Percentiles rank a stretch among this genome's conserved stretches.
These are phyloP conservation scores for Hypotaenidia philippensis DNA, from an alignment of 2,797 vertebrate genomes.

Conservation along the genomic window DNA sequence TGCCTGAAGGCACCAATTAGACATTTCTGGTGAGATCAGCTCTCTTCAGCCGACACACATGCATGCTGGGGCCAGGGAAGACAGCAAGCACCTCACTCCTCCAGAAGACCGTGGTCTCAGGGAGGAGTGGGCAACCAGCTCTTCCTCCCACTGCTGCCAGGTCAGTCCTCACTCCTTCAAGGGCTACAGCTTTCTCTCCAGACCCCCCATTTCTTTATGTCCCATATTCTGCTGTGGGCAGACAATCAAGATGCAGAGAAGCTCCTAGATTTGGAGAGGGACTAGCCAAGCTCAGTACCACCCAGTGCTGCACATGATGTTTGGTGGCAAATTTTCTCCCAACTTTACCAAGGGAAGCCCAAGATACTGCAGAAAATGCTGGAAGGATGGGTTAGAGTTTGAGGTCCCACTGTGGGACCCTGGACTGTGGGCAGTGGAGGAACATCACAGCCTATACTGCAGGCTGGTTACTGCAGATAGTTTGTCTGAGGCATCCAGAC, in stretches of 20 bases:
- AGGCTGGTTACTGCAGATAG: neutral
- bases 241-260: neutral
- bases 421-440: neutral
- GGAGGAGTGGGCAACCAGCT: neutral
- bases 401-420: neutral
- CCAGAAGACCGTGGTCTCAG: neutral
- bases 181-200: neutral
- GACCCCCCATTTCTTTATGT: accelerated
- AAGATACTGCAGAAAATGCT: neutral
- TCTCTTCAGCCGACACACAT: neutral
- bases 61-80: neutral
- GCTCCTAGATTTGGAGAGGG: neutral
- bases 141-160: neutral
- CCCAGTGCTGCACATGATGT: neutral
- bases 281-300: neutral
- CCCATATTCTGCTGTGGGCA: neutral
- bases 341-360: neutral
- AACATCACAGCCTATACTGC: neutral
- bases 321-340: neutral
- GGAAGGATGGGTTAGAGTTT: neutral
- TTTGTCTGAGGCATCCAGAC: neutral
- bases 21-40: slow-evolving; percentile 64
- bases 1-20: slow-evolving; percentile 66
- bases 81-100: neutral
- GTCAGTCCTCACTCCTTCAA: neutral